Percentiles rank a stretch among this genome's conserved stretches.
phyloP scores from a whole-genome alignment of 2,888 invertebrate species.

The Cataglyphis livida region DNA sequence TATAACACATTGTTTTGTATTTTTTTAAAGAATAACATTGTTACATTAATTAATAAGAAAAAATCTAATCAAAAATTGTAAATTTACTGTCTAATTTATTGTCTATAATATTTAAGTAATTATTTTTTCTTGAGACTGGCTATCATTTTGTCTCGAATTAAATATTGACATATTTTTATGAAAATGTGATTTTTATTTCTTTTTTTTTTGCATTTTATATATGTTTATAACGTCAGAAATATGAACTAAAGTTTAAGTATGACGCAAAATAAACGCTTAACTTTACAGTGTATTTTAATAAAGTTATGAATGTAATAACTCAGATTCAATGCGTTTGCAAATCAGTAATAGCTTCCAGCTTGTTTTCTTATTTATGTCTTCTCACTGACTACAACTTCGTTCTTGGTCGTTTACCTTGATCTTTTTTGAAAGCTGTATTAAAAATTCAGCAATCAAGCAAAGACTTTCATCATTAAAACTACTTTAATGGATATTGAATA shows the following conservation, averaged over 20 bases:
- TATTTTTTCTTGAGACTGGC: not conserved
- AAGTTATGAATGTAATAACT: not conserved
- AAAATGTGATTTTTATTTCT: not conserved
- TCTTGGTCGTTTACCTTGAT: not conserved
- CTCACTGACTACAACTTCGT: not conserved
- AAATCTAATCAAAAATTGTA: not conserved
- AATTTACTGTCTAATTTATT: not conserved
- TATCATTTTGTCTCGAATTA: not conserved
- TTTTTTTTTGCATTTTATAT: not conserved
- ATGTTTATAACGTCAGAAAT: not conserved
- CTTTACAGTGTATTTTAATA: not conserved
- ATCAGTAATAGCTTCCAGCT: not conserved
- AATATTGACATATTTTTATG: not conserved
- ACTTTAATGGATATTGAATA: not conserved
- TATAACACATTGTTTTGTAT: not conserved
- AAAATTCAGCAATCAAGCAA: not conserved
- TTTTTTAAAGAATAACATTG: not conserved
- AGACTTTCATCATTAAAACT: constrained; percentile 15
- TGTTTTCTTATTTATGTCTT: not conserved
- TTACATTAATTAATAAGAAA: not conserved
- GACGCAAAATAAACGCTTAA: not conserved
- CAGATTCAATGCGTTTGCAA: not conserved
- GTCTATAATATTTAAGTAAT: not conserved
- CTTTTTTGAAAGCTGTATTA: not conserved
- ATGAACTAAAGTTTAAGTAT: not conserved